Evolutionary conservation across 2,113 vertebrate genomes (phyloP).

Genomic region (Rhabdomys dilectus): DNA sequence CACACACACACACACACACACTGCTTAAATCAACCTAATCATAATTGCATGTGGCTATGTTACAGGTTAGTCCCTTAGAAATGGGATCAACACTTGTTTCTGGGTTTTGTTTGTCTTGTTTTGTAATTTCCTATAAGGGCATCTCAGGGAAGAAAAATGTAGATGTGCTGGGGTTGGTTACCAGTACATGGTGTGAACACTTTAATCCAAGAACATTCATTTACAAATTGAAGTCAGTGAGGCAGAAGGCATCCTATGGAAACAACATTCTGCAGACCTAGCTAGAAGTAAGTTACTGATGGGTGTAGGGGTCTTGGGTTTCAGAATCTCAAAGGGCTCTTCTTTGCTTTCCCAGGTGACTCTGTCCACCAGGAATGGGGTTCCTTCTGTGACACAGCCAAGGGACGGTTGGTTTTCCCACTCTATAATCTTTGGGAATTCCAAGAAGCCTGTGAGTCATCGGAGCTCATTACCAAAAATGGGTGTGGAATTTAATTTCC

Average conservation of each 20-base stretch:
- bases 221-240: slow-evolving; percentile 40
- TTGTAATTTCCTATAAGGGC: background rate
- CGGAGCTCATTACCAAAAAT: slow-evolving; percentile 59
- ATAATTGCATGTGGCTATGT: background rate
- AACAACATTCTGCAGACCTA: slow-evolving; percentile 48
- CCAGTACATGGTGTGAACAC: background rate
- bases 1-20: too few species aligned
- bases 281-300: background rate
- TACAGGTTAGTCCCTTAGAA: background rate
- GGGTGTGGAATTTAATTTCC: slow-evolving; percentile 55
- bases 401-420: background rate
- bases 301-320: background rate
- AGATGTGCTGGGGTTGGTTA: background rate
- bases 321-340: background rate
- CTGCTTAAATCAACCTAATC: background rate
- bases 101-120: too few species aligned
- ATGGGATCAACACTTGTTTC: background rate
- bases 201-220: slow-evolving; percentile 32
- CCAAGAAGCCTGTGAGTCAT: slow-evolving; percentile 52
- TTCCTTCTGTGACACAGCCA: background rate
- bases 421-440: slow-evolving; percentile 53
- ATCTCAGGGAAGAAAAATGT: background rate
- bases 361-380: background rate
- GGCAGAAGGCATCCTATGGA: slow-evolving; percentile 58
- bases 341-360: background rate